phyloP scores from a whole-genome alignment of 2,113 vertebrate species.

The Nothobranchius furzeri region DNA sequence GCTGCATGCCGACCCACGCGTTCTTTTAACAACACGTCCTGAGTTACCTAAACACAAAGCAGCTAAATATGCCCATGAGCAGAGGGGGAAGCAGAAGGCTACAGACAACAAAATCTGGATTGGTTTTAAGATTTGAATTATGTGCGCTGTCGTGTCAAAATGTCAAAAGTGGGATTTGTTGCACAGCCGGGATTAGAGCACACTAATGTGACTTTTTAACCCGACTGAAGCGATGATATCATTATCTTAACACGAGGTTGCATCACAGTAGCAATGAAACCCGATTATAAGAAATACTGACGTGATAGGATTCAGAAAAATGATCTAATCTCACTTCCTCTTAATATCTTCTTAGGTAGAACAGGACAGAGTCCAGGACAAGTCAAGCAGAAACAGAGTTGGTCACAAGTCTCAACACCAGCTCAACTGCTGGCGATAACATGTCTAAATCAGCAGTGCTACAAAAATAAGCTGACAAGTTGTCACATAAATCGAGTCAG shows the following conservation, averaged over 20 bases:
- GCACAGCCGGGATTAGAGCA: background rate
- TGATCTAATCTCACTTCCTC: conserved; percentile 15
- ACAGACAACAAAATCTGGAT: background rate
- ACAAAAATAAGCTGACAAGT: conserved; percentile 9
- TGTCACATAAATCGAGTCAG: conserved; percentile 25
- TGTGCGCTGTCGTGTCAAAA: background rate
- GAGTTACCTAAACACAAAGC: no score
- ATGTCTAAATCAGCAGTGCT: conserved; percentile 13
- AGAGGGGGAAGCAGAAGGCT: no score
- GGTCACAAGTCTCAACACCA: background rate
- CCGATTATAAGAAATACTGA: conserved; percentile 23
- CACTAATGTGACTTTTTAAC: background rate
- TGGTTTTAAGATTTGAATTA: conserved; percentile 5
- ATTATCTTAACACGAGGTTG: conserved; percentile 29
- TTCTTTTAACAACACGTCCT: no score
- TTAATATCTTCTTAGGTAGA: conserved; percentile 8
- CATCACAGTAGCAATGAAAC: conserved; percentile 21
- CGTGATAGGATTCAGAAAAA: conserved; percentile 12
- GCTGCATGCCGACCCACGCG: no score
- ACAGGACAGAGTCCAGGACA: background rate
- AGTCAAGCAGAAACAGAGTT: background rate
- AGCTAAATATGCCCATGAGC: no score
- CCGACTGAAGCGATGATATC: background rate
- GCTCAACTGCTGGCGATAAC: background rate
- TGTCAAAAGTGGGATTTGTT: background rate